These are phyloP conservation scores for Cephalopholis sonnerati DNA, from an alignment of 2,113 vertebrate species.

Conservation along the genomic window DNA sequence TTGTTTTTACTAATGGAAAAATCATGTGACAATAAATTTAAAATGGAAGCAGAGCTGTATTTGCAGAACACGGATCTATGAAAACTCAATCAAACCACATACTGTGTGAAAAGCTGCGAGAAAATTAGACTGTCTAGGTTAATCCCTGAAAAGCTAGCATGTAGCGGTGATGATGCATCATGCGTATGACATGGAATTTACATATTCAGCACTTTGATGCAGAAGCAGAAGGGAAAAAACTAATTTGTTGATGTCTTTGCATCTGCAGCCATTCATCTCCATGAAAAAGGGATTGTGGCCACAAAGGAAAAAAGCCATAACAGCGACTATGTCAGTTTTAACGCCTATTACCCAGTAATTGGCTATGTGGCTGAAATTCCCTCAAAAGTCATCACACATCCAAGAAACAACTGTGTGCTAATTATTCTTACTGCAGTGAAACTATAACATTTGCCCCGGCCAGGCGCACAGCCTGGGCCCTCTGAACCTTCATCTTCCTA, in stretches of 20 bases:
- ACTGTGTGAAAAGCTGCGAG: background rate
- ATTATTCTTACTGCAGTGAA: slow-evolving; percentile 41
- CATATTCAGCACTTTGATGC: slow-evolving; percentile 19
- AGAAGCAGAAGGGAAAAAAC: background rate
- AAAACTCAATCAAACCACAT: background rate
- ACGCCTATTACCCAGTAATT: slow-evolving; percentile 35
- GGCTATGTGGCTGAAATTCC: slow-evolving; percentile 23
- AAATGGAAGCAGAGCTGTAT: background rate
- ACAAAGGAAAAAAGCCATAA: background rate
- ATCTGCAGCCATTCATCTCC: background rate
- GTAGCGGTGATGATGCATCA: background rate
- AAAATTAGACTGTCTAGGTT: background rate
- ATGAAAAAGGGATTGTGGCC: background rate
- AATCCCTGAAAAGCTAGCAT: slow-evolving; percentile 15
- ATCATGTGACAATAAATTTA: background rate
- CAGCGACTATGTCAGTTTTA: slow-evolving; percentile 1
- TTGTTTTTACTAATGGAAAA: background rate
- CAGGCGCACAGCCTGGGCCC: background rate
- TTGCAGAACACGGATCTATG: background rate
- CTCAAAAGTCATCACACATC: slow-evolving; percentile 27
- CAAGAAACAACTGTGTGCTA: slow-evolving; percentile 28
- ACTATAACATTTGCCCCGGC: background rate
- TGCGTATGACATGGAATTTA: slow-evolving; percentile 4
- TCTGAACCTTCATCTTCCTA: slow-evolving; percentile 48
- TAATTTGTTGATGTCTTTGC: background rate